Base-by-base conservation (phyloP, 1,140 invertebrate genomes). In the Solenopsis fugax region DNA sequence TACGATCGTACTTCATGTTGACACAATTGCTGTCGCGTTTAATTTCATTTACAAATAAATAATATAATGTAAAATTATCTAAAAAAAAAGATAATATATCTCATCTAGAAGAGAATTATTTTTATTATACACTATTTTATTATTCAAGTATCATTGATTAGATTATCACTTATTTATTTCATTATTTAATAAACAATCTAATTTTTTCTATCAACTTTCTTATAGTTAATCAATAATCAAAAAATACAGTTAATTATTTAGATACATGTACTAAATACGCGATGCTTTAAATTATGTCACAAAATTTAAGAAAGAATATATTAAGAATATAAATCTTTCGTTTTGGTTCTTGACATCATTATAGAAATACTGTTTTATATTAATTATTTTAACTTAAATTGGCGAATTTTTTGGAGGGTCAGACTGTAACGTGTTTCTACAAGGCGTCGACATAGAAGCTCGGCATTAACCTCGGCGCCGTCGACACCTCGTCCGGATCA, bases 401-500 rank as follows among this genome's bases (percentile, higher is more conserved):
- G 4, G 1, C 24, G 2, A 78, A 34, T 18, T 37, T 21, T 65
- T 54, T 48, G 6, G 1, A 13, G n/a, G 3, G 0, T 16, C 24
- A 10, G 10, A 67, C 29, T 67, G 12, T 16, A 13, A 41, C 13
- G n/a, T 2, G 54, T 75, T 77, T 29, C 71, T 85, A 34, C 24
- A 60, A 21, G 56, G 2, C 7, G 34, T 50, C 45, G 16, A 72
- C 41, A 16, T 48, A 21, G 34, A 21, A 24, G 13, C 29, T 34
- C 16, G 56, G 41, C 24, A 75, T 85, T 65, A 85, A 85, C 48
- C 52, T 21, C 41, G 41, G 24, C 48, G 10, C 65, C 16, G 48
- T 85, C 58, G 72, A 65, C 73, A 77, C 45, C 37, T 85, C 73
- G 54, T 67, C 65, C 52, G 85, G 80, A 81, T 91, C 90, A 90